These are phyloP conservation scores for Epizoanthus illoricatus DNA, from an alignment of 92 coral and sea anemone genomes.

Conservation along the genomic window DNA sequence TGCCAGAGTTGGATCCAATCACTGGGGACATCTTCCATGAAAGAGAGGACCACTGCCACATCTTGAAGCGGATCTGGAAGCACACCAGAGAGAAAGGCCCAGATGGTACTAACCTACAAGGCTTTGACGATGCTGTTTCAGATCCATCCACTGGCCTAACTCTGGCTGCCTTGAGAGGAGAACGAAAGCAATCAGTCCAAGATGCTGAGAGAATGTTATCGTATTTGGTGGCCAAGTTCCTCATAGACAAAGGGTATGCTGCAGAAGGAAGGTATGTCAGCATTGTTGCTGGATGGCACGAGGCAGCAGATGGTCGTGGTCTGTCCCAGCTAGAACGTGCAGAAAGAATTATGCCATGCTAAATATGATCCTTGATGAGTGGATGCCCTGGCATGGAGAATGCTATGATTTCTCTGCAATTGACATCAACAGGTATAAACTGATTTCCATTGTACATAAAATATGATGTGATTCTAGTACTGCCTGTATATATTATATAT, in stretches of 20 bases:
- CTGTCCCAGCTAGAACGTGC: conserved; percentile 61
- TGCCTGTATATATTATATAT: background rate
- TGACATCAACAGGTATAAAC: conserved; percentile 66
- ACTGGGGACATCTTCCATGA: conserved; percentile 36
- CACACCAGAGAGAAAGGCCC: conserved; percentile 49
- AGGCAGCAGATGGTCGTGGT: conserved; percentile 77
- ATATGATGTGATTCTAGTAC: background rate
- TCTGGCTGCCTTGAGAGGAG: conserved; percentile 54
- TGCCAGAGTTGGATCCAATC: conserved; percentile 14
- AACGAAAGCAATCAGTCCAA: conserved; percentile 63
- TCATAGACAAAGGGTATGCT: conserved; percentile 46
- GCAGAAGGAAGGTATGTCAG: conserved; percentile 49
- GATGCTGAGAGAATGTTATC: conserved; percentile 72
- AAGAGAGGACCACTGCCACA: conserved; percentile 46
- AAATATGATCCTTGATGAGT: conserved; percentile 68
- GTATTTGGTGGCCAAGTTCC: conserved; percentile 51
- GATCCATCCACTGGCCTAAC: conserved; percentile 69
- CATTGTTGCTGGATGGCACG: conserved; percentile 77
- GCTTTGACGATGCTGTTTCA: conserved; percentile 56
- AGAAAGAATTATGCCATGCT: conserved; percentile 72
- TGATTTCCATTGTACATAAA: background rate
- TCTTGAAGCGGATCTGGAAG: conserved; percentile 34
- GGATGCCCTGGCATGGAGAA: conserved; percentile 77
- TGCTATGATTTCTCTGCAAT: conserved; percentile 61
- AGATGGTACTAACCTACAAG: conserved; percentile 46